Percentiles rank a stretch among this genome's conserved stretches.
Evolutionary conservation across 2,797 vertebrate genomes (phyloP).

Genomic region (Xyrichtys novacula): DNA sequence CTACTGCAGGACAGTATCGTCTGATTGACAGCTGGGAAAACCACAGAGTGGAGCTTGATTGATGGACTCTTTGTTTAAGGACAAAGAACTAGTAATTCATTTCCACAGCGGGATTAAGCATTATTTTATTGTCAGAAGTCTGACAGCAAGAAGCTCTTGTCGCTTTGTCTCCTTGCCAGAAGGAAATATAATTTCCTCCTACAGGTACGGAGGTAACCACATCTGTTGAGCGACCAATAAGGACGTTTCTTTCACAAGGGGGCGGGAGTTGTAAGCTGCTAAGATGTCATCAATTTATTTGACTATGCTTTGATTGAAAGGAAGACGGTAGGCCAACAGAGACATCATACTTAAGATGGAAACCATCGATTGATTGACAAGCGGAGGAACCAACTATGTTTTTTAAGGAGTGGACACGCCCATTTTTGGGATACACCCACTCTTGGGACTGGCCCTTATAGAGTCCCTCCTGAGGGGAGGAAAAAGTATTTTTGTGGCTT

Average conservation of each 20-base stretch:
- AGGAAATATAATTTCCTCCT: conserved; percentile 1
- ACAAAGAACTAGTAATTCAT: conserved; percentile 7
- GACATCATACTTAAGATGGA: not conserved
- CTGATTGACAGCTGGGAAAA: conserved; percentile 76
- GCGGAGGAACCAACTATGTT: conserved; percentile 8
- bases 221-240: conserved; percentile 12
- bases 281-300: conserved; percentile 8
- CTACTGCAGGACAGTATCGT: conserved; percentile 92
- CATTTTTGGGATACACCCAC: not conserved
- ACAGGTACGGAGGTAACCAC: conserved; percentile 4
- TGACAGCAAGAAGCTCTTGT: conserved; percentile 13
- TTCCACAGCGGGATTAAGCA: conserved; percentile 21
- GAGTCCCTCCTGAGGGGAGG: conserved; percentile 1
- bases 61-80: conserved; percentile 39
- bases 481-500: conserved; percentile 18
- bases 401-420: not conserved
- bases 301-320: conserved; percentile 22
- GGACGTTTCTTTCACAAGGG: conserved; percentile 16
- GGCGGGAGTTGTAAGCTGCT: conserved; percentile 9
- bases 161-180: conserved; percentile 5
- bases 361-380: conserved; percentile 19
- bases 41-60: conserved; percentile 1
- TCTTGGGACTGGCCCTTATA: conserved; percentile 1
- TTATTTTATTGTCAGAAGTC: conserved; percentile 47
- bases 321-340: not conserved